These are phyloP conservation scores for Falco punctatus DNA, from an alignment of 2,113 vertebrate genomes.

Conservation along the genomic window DNA sequence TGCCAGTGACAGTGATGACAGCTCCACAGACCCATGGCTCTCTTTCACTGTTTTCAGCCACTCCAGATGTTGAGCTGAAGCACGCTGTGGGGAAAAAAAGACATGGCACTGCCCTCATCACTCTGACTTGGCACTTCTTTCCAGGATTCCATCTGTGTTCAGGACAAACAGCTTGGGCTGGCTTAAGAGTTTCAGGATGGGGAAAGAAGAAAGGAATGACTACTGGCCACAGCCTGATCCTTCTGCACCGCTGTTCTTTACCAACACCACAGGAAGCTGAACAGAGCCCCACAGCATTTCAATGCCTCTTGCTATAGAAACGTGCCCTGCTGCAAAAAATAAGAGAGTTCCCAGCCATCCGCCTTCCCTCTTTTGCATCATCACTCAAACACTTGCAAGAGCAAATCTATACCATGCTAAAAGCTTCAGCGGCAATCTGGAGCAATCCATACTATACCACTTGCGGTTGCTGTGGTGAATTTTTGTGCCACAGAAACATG, in stretches of 20 bases:
- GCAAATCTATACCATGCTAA: background rate
- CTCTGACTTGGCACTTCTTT: background rate
- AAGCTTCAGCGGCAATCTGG: background rate
- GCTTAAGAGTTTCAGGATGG: no score
- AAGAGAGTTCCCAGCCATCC: background rate
- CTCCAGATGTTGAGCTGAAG: slow-evolving; percentile 89
- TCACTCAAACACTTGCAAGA: background rate
- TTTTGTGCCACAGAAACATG: background rate
- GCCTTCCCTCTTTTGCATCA: background rate
- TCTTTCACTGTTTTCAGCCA: slow-evolving; percentile 96
- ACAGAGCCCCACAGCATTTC: background rate
- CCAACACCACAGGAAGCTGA: background rate
- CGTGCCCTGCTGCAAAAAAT: background rate
- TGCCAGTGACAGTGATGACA: slow-evolving; percentile 90
- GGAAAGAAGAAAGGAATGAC: background rate
- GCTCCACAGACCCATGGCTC: slow-evolving; percentile 94
- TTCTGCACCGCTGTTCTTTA: background rate
- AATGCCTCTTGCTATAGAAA: background rate
- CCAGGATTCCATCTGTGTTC: background rate
- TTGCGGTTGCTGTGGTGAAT: background rate
- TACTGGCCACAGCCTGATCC: background rate
- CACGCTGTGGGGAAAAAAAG: slow-evolving; percentile 73
- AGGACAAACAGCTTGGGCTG: background rate
- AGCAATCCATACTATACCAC: background rate
- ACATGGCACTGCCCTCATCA: background rate